A percentile compares a stretch with the other conserved stretches of the same genome.
These are phyloP conservation scores for Neria commutata DNA, from an alignment of 2,888 invertebrate species.

Conservation along the genomic window DNA sequence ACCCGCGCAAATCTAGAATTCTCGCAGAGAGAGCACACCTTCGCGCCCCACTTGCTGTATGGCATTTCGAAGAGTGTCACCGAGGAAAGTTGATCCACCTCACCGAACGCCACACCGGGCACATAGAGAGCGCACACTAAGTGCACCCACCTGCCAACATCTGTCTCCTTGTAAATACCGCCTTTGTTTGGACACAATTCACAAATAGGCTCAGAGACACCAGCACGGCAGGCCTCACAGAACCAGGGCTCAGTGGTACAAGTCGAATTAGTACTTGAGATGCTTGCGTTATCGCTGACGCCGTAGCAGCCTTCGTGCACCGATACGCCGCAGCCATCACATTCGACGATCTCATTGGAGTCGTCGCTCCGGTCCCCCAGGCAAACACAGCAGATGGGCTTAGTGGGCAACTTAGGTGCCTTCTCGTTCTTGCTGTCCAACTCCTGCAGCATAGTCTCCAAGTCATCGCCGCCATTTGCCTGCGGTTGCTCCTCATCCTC, in stretches of 20 bases:
- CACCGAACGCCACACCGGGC: constrained; percentile 95
- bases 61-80: constrained; percentile 97
- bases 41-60: constrained; percentile 95
- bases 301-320: constrained; percentile 98
- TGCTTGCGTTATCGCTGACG: constrained; percentile 87
- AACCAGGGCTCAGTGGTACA: constrained; percentile 99
- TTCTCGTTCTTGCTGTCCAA: constrained; percentile 32
- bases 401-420: constrained; percentile 59
- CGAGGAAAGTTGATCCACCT: constrained; percentile 88
- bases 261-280: constrained; percentile 90
- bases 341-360: constrained; percentile 95
- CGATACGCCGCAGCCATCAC: constrained; percentile 94
- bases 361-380: constrained; percentile 91
- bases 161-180: constrained; percentile 95
- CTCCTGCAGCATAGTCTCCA: constrained; percentile 26
- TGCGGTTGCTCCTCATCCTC: constrained; percentile 32
- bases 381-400: constrained; percentile 90
- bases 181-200: constrained; percentile 94
- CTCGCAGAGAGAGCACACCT: constrained; percentile 87
- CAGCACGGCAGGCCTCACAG: constrained; percentile 96
- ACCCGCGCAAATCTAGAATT: constrained; percentile 87
- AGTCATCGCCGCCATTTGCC: constrained; percentile 22
- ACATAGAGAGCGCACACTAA: constrained; percentile 97
- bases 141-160: constrained; percentile 98
- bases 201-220: constrained; percentile 85